phyloP scores from a whole-genome alignment of 2,888 invertebrate species.

The Lithophane ornitopus region DNA sequence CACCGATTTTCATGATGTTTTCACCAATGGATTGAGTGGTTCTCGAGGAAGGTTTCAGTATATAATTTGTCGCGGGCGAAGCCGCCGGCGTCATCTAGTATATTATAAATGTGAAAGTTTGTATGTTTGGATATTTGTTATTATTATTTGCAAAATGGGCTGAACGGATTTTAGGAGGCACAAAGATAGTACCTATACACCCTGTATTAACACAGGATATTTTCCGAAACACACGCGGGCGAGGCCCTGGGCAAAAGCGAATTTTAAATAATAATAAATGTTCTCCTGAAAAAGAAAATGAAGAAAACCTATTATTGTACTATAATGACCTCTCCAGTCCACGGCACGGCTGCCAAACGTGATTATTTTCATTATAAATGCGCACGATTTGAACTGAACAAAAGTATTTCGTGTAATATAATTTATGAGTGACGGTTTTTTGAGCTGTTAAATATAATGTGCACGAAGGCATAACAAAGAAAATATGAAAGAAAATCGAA shows the following conservation, averaged over 20 bases:
- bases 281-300: constrained; percentile 14
- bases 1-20: too few relatives aligned
- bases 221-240: neutral
- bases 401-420: constrained; percentile 32
- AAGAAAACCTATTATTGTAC: neutral
- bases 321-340: constrained; percentile 29
- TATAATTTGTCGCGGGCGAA: too few relatives aligned
- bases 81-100: too few relatives aligned
- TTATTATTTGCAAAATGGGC: neutral
- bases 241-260: neutral
- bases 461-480: constrained; percentile 28
- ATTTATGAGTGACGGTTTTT: constrained; percentile 28
- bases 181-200: neutral
- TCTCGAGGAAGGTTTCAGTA: too few relatives aligned
- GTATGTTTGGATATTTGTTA: neutral
- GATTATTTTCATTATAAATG: constrained; percentile 35
- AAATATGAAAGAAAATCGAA: constrained; percentile 6
- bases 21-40: too few relatives aligned
- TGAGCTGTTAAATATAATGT: constrained; percentile 30
- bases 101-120: too few relatives aligned
- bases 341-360: constrained; percentile 25
- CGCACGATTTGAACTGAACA: constrained; percentile 38
- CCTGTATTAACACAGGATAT: neutral
- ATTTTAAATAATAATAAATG: neutral
- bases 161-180: neutral